Base-by-base conservation (phyloP, 2,797 vertebrate species). In the Apodemus agrarius region DNA sequence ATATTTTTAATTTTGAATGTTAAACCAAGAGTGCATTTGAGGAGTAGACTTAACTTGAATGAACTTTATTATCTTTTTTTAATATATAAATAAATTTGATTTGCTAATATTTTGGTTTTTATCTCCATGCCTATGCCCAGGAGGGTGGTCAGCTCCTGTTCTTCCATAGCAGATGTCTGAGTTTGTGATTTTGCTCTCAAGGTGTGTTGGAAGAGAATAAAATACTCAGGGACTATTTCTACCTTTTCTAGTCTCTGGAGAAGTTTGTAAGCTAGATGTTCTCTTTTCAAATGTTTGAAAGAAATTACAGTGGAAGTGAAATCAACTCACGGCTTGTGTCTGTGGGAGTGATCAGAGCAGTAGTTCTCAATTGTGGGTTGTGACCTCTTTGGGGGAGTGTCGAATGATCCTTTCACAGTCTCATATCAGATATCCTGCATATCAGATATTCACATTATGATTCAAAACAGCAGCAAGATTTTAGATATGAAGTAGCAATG, bases 91-190 rank as follows among this genome's bases (percentile, higher is more conserved):
- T 84, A 13, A 63, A 85, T 80, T 61, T 46, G 8, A 89, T 85
- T 31, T 75, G 57, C 46, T 94, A 80, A 24, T 54, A 72, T 79
- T 89, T 91, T 94, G 69, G 19, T 91, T 89, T 92, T 49, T 5
- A 31, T 61, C 86, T 90, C 74, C 72, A 5, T 72, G 29, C 76
- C 21, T 43, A 10, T 65, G 9, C 26, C 76, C 40, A 67, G 24
- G 72, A 84, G n/a, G n/a, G 26, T 63, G 61, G 40, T 37, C 57
- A 43, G 9, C 40, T 14, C 34, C 43, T 59, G 29, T 7, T 74
- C 69, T 76, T 54, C 14, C 81, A 17, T 37, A 37, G 31, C 21
- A 61, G 14, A 17, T 37, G 43, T 52, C 34, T 78, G 37, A 40
- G 72, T 40, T 80, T 80, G 40, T 89, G 43, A 1, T 7, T 87